Base-by-base conservation (phyloP, 2,888 invertebrate genomes). In the Limnephilus auricula region DNA sequence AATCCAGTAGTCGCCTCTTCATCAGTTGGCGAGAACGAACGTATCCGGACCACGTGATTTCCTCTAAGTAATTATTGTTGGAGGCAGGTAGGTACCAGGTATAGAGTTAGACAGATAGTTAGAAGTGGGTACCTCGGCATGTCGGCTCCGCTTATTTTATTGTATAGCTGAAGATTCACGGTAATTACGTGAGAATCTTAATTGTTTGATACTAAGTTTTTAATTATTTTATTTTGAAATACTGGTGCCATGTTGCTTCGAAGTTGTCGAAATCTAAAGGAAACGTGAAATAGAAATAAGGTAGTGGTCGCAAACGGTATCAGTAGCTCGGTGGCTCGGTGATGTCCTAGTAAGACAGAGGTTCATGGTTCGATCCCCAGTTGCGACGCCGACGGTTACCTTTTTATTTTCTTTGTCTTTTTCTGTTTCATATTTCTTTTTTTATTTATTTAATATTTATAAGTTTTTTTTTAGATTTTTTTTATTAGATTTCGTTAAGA, bases 151-250 rank as follows among this genome's bases (percentile, higher is more conserved):
- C 65, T 25, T 65, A 25, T 65, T 65, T 25, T 65, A 6, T 65
- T 25, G 65, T 65, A 25, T 4, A 25, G 65, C 65, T 65, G 25
- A 9, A 65, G 65, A 65, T 65, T 65, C 25, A n/a, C 2, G 6
- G 65, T 65, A 65, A 65, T 65, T n/a, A 65, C 65, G 65, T 65
- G 65, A 65, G 65, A 65, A 65, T 65, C 65, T 65, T 65, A 65
- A 65, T 65, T 65, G 65, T 25, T 65, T 65, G 65, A 65, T 25
- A 65, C 65, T 65, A 65, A 65, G 25, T 65, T 65, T 65, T 25
- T 65, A 65, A 65, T 65, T 65, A 65, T 65, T 65, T 65, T 65
- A 65, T 65, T 65, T 65, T n/a, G 65, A 25, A 65, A 65, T 18
- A n/a, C 65, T 65, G 65, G 6, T 65, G 65, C 65, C 65, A n/a